Percentiles rank a stretch among this genome's conserved stretches.
phyloP scores from a whole-genome alignment of 2,888 invertebrate genomes.

The Rapana venosa region DNA sequence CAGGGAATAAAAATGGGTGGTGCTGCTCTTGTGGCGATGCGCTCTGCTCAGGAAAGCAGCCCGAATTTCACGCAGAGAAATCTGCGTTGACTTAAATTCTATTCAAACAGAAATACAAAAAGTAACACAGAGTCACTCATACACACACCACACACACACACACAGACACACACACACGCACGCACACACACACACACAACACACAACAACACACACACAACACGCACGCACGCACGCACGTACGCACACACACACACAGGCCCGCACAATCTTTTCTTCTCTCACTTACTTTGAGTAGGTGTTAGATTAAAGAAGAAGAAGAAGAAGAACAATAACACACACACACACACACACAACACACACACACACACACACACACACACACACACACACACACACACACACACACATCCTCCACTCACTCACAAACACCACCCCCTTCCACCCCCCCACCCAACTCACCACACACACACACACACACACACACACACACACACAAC shows the following conservation, averaged over 20 bases:
- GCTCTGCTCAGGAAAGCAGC: too few species aligned
- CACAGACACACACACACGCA: conserved; percentile 19
- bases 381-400: not conserved
- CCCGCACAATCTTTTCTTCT: not conserved
- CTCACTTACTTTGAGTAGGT: not conserved
- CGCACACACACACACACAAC: conserved; percentile 2
- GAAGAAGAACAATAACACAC: too few species aligned
- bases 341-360: conserved; percentile 15
- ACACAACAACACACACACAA: conserved; percentile 8
- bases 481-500: not conserved
- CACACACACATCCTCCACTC: conserved; percentile 15
- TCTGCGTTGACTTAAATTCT: too few species aligned
- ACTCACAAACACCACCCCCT: too few species aligned
- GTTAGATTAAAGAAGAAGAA: too few species aligned
- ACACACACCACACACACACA: not conserved
- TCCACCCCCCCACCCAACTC: too few species aligned
- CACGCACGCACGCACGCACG: not conserved
- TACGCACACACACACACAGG: not conserved
- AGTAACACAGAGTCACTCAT: not conserved
- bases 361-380: conserved; percentile 10
- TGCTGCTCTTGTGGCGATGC: too few species aligned
- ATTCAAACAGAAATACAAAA: too few species aligned
- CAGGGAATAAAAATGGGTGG: too few species aligned
- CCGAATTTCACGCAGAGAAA: too few species aligned
- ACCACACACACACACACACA: conserved; percentile 3